Base-by-base conservation (phyloP, 2,888 invertebrate species). In the Thelaira solivaga region DNA sequence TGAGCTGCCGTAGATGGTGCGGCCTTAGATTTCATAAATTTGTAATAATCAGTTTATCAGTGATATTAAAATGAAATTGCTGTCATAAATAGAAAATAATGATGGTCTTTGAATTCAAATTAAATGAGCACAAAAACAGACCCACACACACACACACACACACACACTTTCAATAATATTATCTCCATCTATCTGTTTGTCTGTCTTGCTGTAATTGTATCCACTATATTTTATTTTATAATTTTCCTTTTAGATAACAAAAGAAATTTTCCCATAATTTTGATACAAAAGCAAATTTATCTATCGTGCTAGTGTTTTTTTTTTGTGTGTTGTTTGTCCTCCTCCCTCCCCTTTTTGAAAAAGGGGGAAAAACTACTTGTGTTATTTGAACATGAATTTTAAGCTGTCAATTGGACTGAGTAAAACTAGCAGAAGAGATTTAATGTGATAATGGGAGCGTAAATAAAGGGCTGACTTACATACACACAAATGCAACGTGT, bases 361-460 rank as follows among this genome's bases (percentile, higher is more conserved):
- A 8, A 29, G 20, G 1, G 0, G 10, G 5, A 4, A 11, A 11
- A 22, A 0, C 1, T 41, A 31, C 43, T 22, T 36, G 29, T 31
- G 2, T 8, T 11, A n/a, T n/a, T n/a, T 13, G 45, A 59, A 69
- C 39, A 65, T 51, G 65, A 61, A 51, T 71, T 53, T 49, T 45
- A 51, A 65, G 13, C 7, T 53, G 11, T 41, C 34, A 61, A 61
- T n/a, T n/a, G n/a, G 18, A 34, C n/a, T 36, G 34, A 13, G 43
- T 41, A 31, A 57, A 57, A 45, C 41, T 11, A 53, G 13, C 24
- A 26, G 51, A 39, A 62, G 53, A 61, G 64, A 59, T 78, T 74
- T 78, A 74, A 59, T 74, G 24, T 62, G 78, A 78, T 78, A 78
- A 78, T 71, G 55, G 59, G 74, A 74, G 69, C 74, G 69, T 78